These are phyloP conservation scores for Rutilus rutilus DNA, from an alignment of 2,113 vertebrate species.

Conservation along the genomic window DNA sequence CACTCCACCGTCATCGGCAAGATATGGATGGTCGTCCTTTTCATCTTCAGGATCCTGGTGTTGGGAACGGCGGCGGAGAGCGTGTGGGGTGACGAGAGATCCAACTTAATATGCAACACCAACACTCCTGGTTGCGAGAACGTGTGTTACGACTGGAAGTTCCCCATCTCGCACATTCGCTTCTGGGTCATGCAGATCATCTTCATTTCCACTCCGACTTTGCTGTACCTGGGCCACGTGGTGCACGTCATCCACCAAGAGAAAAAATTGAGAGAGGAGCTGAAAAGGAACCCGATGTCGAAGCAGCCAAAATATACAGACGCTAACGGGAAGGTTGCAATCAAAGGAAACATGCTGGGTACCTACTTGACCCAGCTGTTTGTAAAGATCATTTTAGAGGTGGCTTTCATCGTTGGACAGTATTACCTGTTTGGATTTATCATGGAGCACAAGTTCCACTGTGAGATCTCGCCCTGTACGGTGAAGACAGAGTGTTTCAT, in stretches of 20 bases:
- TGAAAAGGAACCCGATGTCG: slow-evolving; percentile 50
- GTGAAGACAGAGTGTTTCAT: slow-evolving; percentile 83
- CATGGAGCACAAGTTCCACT: slow-evolving; percentile 78
- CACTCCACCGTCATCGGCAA: slow-evolving; percentile 76
- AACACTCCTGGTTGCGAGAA: slow-evolving; percentile 67
- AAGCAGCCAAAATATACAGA: slow-evolving; percentile 76
- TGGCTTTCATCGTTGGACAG: slow-evolving; percentile 86
- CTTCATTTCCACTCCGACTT: slow-evolving; percentile 72
- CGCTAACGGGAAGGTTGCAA: slow-evolving; percentile 81
- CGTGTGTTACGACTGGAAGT: slow-evolving; percentile 72
- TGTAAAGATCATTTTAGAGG: slow-evolving; percentile 87
- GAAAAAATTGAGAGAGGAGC: slow-evolving; percentile 69
- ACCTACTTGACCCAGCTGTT: slow-evolving; percentile 89
- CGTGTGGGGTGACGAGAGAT: slow-evolving; percentile 74
- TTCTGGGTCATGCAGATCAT: slow-evolving; percentile 78
- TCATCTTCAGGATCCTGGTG: slow-evolving; percentile 76
- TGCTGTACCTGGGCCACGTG: slow-evolving; percentile 73
- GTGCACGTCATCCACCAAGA: slow-evolving; percentile 71
- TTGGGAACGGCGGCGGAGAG: slow-evolving; percentile 67
- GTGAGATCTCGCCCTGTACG: slow-evolving; percentile 69
- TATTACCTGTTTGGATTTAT: slow-evolving; percentile 78
- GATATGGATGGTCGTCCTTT: slow-evolving; percentile 77
- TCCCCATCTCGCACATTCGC: slow-evolving; percentile 74
- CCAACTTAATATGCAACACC: slow-evolving; percentile 69
- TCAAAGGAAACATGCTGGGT: slow-evolving; percentile 85